Evolutionary conservation across 2,888 invertebrate genomes (phyloP).

Genomic region (Orchesellides sinensis): DNA sequence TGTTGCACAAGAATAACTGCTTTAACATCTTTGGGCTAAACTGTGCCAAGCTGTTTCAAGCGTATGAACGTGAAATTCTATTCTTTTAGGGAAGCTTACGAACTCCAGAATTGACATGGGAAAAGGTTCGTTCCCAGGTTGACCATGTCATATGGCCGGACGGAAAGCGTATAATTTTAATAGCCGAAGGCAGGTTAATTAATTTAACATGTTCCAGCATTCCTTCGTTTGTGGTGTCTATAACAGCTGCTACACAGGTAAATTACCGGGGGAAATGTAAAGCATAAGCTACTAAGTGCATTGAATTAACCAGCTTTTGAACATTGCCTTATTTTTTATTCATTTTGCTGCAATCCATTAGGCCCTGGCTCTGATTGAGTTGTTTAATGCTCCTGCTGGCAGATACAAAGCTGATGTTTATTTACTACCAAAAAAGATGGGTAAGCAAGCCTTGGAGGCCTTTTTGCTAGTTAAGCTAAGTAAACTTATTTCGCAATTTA

Average conservation of each 20-base stretch:
- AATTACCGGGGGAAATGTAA: background rate
- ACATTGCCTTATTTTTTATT: background rate
- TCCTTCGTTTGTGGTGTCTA: constrained; percentile 98
- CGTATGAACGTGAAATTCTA: too few species aligned
- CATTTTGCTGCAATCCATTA: constrained; percentile 69
- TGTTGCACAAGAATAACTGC: too few species aligned
- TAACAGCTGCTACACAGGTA: constrained; percentile 96
- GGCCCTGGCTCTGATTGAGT: constrained; percentile 96
- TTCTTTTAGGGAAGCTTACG: constrained; percentile 86
- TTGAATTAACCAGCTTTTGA: background rate
- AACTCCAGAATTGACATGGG: constrained; percentile 97
- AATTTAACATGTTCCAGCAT: constrained; percentile 98
- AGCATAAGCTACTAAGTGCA: background rate
- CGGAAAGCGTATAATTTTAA: constrained; percentile 93
- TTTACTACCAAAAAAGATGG: constrained; percentile 98
- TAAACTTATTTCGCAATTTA: background rate
- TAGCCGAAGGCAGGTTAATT: constrained; percentile 96
- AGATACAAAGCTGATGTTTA: constrained; percentile 98
- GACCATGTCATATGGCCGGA: constrained; percentile 99
- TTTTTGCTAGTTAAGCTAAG: background rate
- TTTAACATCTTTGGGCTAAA: too few species aligned
- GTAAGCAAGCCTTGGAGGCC: too few species aligned
- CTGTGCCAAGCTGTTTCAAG: too few species aligned
- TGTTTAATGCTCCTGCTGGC: constrained; percentile 96
- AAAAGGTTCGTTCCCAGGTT: constrained; percentile 97